Conservation (phyloP, 2,888 invertebrate species). For the Erebia palarica region DNA sequence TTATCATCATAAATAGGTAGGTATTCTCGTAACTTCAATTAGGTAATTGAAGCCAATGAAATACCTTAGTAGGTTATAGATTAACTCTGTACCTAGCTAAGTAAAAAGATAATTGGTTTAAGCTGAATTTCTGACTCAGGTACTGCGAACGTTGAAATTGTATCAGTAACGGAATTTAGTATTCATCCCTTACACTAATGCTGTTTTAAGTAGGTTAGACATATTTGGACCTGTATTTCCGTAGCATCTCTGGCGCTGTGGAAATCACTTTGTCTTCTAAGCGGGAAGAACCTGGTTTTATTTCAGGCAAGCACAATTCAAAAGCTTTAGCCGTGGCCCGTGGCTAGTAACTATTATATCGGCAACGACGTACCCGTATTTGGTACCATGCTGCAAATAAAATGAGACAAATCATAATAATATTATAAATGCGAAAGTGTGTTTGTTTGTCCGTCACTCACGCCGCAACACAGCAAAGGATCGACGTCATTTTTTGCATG, state of each 20-base stretch:
- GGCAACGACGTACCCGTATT: too few relatives aligned
- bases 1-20: not conserved
- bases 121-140: conserved; percentile 12
- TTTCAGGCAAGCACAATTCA: too few relatives aligned
- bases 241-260: too few relatives aligned
- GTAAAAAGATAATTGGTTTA: conserved; percentile 22
- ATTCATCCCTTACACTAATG: not conserved
- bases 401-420: too few relatives aligned
- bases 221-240: too few relatives aligned
- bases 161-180: conserved; percentile 7
- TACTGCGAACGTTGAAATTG: conserved; percentile 4
- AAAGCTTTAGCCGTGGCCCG: too few relatives aligned
- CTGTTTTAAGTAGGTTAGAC: not conserved
- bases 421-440: too few relatives aligned
- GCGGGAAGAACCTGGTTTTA: not conserved
- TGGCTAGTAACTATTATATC: too few relatives aligned
- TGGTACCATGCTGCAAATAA: too few relatives aligned
- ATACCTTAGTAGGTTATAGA: conserved; percentile 25
- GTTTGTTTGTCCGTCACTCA: too few relatives aligned
- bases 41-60: conserved; percentile 26
- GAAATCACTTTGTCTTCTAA: not conserved
- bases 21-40: conserved; percentile 13
- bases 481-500: too few relatives aligned
- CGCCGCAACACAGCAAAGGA: too few relatives aligned
- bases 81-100: conserved; percentile 16